Base-by-base conservation (phyloP, 2,113 vertebrate genomes). In the Myocastor coypus region DNA sequence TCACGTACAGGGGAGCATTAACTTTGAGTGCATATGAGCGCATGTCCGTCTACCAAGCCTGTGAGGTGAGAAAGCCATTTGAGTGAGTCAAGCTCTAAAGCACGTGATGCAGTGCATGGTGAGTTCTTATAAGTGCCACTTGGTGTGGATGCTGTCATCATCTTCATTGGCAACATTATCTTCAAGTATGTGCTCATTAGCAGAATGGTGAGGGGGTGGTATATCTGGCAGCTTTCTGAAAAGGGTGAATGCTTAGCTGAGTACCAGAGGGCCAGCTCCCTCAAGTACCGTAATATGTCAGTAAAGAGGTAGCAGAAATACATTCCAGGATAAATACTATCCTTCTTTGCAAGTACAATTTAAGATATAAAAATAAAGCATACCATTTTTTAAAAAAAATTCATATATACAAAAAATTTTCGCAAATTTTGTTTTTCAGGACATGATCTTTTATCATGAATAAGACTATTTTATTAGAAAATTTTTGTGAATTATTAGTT, bases 401-500 rank as follows among this genome's bases (percentile, higher is more conserved):
- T 83, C 83, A 12, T 81, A 89, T 77, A 87, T 69, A 7, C 32
- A 84, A 7, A 71, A 22, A 42, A 4, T 64, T 64, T 88, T 77
- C 32, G 88, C 37, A 83, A 24, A 34, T 2, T 66, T 8, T 66
- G 73, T 89, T 95, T 92, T 83, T 88, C 20, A 89, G 42, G 22
- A 24, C 13, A 34, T 10, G 80, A 40, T 37, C 71, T 66, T 69
- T 81, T 77, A 42, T 52, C 88, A 85, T 87, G 78, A 80, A 22
- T 69, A 71, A 80, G 46, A 22, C 14, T 42, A 64, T 94, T 92
- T 24, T 90, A 10, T 61, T 88, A 80, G 86, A 85, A 71, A 87
- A 61, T 2, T 40, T 78, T 94, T 7, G 7, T 88, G 4, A 63
- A 81, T 3, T 81, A 10, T 91, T 93, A 20, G 82, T 82, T 87